Base-by-base conservation (phyloP, 2,888 invertebrate genomes). In the Sepiola atlantica region DNA sequence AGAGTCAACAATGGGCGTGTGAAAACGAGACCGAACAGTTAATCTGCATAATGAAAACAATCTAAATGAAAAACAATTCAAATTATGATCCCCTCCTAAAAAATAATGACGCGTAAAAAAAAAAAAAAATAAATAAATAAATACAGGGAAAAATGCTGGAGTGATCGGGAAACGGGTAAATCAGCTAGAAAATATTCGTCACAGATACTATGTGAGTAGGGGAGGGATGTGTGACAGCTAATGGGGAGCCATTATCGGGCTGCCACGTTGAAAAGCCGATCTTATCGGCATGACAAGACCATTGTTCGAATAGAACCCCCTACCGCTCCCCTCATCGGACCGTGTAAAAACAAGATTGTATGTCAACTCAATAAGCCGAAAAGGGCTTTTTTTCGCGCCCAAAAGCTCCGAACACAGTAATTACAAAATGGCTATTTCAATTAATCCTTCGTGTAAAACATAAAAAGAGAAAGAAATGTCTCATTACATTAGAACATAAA, bases 1-100 rank as follows among this genome's bases (percentile, higher is more conserved):
- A n/a, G 12, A n/a, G n/a, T 10, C n/a, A n/a, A n/a, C n/a, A 28
- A 10, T 12, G 0, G 18, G 14, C 10, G n/a, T 16, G 0, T 10
- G n/a, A n/a, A 2, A 8, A 28, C 21, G 4, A 28, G 57, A 57
- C 3, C 8, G 18, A 21, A 55, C 55, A 20, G 55, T 20, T 20
- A 55, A 16, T 12, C n/a, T n/a, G n/a, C n/a, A n/a, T n/a, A n/a
- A n/a, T n/a, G n/a, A n/a, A n/a, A n/a, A n/a, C n/a, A n/a, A n/a
- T n/a, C n/a, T n/a, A n/a, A n/a, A n/a, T n/a, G n/a, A 16, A 20
- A 55, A 55, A 55, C 55, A 4, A 55, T 1, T 12, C 18, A 55
- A 55, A 55, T 20, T 21, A 21, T 12, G 55, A 21, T 1, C 21
- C 10, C 10, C n/a, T n/a, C n/a, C n/a, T n/a, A n/a, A 16, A 55